Evolutionary conservation across 2,797 vertebrate species (phyloP).

Genomic region (Ataeniobius toweri): DNA sequence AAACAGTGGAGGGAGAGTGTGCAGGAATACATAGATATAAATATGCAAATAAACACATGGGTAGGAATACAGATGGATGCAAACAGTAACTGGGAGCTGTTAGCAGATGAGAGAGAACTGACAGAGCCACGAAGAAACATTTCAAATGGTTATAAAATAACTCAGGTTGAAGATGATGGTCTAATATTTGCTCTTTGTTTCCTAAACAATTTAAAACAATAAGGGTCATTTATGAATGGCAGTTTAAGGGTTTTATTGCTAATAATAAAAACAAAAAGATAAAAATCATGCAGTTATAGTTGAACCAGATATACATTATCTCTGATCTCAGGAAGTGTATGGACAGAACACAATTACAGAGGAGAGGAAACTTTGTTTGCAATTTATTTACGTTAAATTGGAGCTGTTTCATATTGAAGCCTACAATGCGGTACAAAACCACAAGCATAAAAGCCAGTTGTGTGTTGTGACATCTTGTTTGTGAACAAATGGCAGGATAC

Average conservation of each 20-base stretch:
- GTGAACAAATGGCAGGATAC: no score
- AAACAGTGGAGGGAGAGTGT: conserved; percentile 28
- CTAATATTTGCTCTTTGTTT: no score
- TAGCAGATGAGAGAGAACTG: not conserved
- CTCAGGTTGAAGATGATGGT: not conserved
- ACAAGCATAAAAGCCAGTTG: no score
- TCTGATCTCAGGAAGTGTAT: not conserved
- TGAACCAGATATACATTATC: not conserved
- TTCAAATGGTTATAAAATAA: not conserved
- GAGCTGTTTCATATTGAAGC: not conserved
- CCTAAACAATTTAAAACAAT: no score
- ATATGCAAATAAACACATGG: conserved; percentile 28
- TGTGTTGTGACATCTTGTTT: no score
- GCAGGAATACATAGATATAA: conserved; percentile 5
- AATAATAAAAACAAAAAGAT: no score
- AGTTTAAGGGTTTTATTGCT: no score
- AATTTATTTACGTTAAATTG: not conserved
- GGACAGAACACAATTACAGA: not conserved
- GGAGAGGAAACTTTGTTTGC: no score
- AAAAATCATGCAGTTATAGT: no score
- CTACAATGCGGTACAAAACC: no score
- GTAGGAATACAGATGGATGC: conserved; percentile 2
- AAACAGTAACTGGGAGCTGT: not conserved
- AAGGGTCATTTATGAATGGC: no score
- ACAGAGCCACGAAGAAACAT: not conserved